Base-by-base conservation (phyloP, 2,113 vertebrate species). In the Plecotus auritus region DNA sequence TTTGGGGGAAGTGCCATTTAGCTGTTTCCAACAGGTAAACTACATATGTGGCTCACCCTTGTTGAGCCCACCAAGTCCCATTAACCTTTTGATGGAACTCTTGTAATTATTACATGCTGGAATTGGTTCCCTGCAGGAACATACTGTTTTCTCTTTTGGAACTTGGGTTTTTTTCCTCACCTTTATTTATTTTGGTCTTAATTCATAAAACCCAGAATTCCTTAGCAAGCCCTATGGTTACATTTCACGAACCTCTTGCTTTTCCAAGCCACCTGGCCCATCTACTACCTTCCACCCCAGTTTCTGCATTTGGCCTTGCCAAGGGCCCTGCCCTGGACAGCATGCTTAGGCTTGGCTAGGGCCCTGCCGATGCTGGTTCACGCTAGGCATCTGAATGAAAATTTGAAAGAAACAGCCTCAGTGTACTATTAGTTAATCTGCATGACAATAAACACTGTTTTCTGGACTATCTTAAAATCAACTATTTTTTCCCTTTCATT, bases 221-320 rank as follows among this genome's bases (percentile, higher is more conserved):
- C 32, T 92, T 35, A 47, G 12, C 12, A 61, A 82, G 26, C 11
- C 1, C 0, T 18, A 7, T 74, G 42, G 14, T 45, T 67, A 7
- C 11, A 37, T 18, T 61, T 73, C 14, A 12, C 66, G 45, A 40
- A 47, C 64, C 42, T 67, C 69, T 70, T 32, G 8, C 9, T 32
- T 51, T 69, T 45, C 20, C 37, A 30, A 3, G 26, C 16, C n/a
- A 1, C 13, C 35, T 93, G 64, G 61, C 10, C 14, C 35, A 13
- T 22, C 4, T 30, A n/a, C 6, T 64, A 0, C 1, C 28, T 9
- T 1, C 16, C 28, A 4, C 9, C 16, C 69, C 26, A 69, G 30
- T 59, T 93, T 90, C 61, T 77, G 32, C 6, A 6, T 70, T 90
- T 28, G 10, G 23, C 26, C 32, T 64, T 66, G 16, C 13, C 6